Evolutionary conservation across 2,797 vertebrate genomes (phyloP).

Genomic region (Distichodus sexfasciatus): DNA sequence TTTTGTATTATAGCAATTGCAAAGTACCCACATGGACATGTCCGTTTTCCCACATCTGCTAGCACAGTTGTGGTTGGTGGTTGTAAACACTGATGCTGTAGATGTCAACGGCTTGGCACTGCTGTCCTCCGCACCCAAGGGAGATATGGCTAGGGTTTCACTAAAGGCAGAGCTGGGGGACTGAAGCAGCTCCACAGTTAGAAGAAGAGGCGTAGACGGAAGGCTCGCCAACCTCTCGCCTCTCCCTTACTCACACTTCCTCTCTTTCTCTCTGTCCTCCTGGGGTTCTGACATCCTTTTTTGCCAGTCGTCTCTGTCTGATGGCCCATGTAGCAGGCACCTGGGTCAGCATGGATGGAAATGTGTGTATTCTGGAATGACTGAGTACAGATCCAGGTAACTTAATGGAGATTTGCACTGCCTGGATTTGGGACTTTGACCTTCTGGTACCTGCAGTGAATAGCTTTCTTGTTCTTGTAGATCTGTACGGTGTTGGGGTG

Average conservation of each 20-base stretch:
- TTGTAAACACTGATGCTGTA: conserved; percentile 21
- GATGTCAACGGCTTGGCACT: conserved; percentile 40
- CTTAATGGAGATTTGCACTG: not conserved
- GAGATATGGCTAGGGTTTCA: conserved; percentile 46
- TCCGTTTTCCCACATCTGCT: not conserved
- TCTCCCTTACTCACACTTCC: conserved; percentile 34
- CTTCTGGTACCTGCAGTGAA: not conserved
- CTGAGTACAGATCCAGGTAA: conserved; percentile 23
- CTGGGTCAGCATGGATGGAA: not conserved
- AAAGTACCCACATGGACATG: not conserved
- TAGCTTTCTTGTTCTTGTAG: not conserved
- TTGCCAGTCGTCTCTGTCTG: not conserved
- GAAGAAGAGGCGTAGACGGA: conserved; percentile 5
- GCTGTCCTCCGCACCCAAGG: conserved; percentile 37
- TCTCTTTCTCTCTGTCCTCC: conserved; percentile 13
- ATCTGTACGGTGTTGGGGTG: not conserved
- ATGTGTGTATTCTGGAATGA: not conserved
- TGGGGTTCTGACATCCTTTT: conserved; percentile 5
- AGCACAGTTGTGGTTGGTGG: not conserved
- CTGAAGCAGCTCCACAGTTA: conserved; percentile 3
- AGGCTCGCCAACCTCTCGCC: conserved; percentile 30
- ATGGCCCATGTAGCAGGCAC: not conserved
- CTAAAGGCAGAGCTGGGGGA: conserved; percentile 35
- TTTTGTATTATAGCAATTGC: not conserved
- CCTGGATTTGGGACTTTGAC: not conserved